Percentiles rank a stretch among this genome's conserved stretches.
phyloP scores from a whole-genome alignment of 2,113 vertebrate genomes.

The Hirundichthys speculiger region DNA sequence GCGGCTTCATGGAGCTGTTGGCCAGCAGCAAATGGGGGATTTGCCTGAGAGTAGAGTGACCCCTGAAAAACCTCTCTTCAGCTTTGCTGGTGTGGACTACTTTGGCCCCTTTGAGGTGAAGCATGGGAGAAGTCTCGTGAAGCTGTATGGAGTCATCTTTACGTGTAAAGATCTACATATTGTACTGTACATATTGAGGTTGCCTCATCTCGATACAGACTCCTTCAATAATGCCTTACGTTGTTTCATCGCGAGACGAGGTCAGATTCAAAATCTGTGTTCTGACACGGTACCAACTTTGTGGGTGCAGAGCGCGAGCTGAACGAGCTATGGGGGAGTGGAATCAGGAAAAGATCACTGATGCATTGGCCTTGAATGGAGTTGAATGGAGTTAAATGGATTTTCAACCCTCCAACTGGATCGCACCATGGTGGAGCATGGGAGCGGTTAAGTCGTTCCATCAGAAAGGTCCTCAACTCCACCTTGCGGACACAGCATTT shows the following conservation, averaged over 20 bases:
- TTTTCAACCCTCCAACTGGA: background rate
- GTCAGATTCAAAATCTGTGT: background rate
- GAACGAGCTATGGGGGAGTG: background rate
- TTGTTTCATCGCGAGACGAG: background rate
- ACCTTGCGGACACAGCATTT: background rate
- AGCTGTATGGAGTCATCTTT: rapidly evolving
- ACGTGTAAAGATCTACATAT: background rate
- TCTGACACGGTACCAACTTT: background rate
- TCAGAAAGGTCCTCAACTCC: slow-evolving; percentile 2
- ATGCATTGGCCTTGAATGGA: background rate
- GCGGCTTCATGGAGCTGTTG: background rate
- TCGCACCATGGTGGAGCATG: slow-evolving; percentile 2
- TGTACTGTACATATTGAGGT: background rate
- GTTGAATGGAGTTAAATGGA: background rate
- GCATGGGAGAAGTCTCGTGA: background rate
- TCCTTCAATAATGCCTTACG: background rate
- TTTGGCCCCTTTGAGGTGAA: background rate
- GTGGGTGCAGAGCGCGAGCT: background rate
- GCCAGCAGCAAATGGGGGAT: no score
- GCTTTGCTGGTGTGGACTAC: no score
- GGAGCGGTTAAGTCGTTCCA: background rate
- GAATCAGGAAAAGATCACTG: slow-evolving; percentile 4
- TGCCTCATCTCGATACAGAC: background rate
- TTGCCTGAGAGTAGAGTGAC: no score
- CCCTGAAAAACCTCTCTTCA: no score